Evolutionary conservation across 1,140 invertebrate species (phyloP).

Genomic region (Hyles euphorbiae): DNA sequence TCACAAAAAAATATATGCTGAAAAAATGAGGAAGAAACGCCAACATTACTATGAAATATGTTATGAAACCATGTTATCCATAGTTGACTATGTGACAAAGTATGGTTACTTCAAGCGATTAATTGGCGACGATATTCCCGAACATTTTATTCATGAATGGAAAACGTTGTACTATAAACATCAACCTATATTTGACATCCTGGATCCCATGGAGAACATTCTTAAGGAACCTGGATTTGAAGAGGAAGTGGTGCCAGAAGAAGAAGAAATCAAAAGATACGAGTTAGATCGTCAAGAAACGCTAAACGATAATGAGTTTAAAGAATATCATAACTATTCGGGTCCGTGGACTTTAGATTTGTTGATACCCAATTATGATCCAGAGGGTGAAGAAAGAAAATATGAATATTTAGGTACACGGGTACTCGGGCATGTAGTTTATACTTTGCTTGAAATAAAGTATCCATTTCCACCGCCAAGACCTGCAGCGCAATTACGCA

Average conservation of each 20-base stretch:
- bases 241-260: conserved; percentile 34
- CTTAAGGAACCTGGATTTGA: conserved; percentile 42
- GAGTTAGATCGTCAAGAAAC: conserved; percentile 56
- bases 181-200: conserved; percentile 72
- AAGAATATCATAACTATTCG: conserved; percentile 62
- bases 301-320: conserved; percentile 60
- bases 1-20: conserved; percentile 67
- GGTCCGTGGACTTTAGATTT: conserved; percentile 57
- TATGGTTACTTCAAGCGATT: conserved; percentile 68
- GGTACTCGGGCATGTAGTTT: conserved; percentile 76
- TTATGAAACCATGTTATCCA: conserved; percentile 66
- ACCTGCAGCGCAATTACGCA: conserved; percentile 52
- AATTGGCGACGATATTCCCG: conserved; percentile 59
- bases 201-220: conserved; percentile 51
- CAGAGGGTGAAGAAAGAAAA: conserved; percentile 57
- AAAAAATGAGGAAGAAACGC: conserved; percentile 64
- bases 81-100: conserved; percentile 74
- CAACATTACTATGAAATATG: conserved; percentile 70
- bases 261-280: conserved; percentile 49
- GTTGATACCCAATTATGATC: conserved; percentile 59
- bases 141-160: conserved; percentile 72
- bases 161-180: conserved; percentile 72
- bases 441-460: conserved; percentile 75
- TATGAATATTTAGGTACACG: conserved; percentile 63
- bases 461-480: conserved; percentile 67